Conservation (phyloP, 2,888 invertebrate species). For the Carcina quercana region DNA sequence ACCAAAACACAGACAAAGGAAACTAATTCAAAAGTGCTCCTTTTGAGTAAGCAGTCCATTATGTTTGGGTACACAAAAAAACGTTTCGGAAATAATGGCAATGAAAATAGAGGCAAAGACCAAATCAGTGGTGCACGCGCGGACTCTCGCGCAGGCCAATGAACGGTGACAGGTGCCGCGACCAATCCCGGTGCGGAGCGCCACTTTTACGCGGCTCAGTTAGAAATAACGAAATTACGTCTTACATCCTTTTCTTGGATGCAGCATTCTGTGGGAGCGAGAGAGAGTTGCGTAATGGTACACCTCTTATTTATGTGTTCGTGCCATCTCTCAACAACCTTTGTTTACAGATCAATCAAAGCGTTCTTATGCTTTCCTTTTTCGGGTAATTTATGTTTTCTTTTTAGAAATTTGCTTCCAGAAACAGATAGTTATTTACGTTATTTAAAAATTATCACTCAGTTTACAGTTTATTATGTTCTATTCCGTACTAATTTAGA, state of each 20-base stretch:
- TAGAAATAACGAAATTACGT: slow-evolving; percentile 41
- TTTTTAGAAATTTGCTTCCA: background rate
- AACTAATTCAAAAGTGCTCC: background rate
- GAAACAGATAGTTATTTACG: background rate
- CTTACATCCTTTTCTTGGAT: slow-evolving; percentile 36
- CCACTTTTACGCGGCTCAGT: slow-evolving; percentile 39
- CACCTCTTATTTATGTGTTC: slow-evolving; percentile 20
- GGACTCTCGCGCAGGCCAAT: slow-evolving; percentile 47
- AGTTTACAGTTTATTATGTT: too few species aligned
- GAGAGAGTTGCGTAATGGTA: slow-evolving; percentile 17
- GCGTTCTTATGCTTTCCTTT: slow-evolving; percentile 25
- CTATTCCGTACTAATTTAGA: too few species aligned
- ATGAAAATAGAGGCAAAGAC: slow-evolving; percentile 30
- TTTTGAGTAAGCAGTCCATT: background rate
- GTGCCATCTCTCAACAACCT: slow-evolving; percentile 25
- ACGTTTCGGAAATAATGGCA: slow-evolving; percentile 24
- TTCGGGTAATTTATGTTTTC: slow-evolving; percentile 21
- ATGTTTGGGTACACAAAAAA: slow-evolving; percentile 11
- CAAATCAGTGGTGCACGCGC: slow-evolving; percentile 49
- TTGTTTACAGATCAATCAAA: slow-evolving; percentile 39
- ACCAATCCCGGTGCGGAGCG: slow-evolving; percentile 44
- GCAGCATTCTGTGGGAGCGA: slow-evolving; percentile 19
- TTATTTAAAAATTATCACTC: too few species aligned
- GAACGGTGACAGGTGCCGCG: slow-evolving; percentile 61
- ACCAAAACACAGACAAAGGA: too few species aligned